Conservation (phyloP, 2,113 vertebrate species). For the Pavo muticus region DNA sequence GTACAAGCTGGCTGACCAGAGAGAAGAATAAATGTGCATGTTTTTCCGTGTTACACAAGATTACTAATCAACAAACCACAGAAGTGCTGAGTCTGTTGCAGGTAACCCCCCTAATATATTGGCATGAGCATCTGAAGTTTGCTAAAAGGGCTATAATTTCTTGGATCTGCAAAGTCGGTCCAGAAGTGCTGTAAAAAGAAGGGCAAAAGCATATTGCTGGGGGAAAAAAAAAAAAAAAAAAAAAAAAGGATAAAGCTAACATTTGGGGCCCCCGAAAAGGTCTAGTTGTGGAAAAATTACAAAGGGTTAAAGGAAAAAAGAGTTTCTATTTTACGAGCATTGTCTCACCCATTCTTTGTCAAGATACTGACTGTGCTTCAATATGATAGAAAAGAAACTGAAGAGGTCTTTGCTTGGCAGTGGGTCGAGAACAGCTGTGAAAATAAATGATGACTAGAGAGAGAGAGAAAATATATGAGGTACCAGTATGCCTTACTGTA, state of each 20-base stretch:
- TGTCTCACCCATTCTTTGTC: conserved; percentile 23
- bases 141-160: background rate
- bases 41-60: background rate
- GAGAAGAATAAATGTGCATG: background rate
- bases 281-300: background rate
- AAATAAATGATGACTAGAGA: conserved; percentile 68
- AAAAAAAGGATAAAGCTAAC: background rate
- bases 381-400: conserved; percentile 48
- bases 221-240: background rate
- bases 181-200: background rate
- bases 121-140: background rate
- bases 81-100: background rate
- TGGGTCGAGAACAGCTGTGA: conserved; percentile 66
- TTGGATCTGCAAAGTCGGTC: background rate
- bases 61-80: background rate
- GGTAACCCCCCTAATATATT: background rate
- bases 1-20: background rate
- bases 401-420: conserved; percentile 68
- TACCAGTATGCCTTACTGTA: conserved; percentile 58
- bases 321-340: background rate
- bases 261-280: background rate
- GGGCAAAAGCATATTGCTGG: background rate
- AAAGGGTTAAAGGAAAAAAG: conserved; percentile 35
- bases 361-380: conserved; percentile 42
- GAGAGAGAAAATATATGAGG: conserved; percentile 56